Conservation (phyloP, 2,888 invertebrate species). For the Eupithecia subumbrata region DNA sequence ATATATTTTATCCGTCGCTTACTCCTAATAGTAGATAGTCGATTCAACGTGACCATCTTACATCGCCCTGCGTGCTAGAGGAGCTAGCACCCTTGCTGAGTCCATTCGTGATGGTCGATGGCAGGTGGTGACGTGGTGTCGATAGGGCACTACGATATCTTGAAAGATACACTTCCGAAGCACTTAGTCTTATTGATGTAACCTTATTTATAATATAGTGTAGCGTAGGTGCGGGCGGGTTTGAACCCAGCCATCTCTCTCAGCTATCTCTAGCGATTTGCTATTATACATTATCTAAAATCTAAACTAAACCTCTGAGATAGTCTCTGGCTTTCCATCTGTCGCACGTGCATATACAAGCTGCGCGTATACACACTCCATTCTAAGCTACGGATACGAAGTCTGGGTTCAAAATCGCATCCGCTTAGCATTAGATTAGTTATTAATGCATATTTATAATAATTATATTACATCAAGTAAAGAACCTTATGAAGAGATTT, state of each 20-base stretch:
- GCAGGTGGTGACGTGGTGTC: not conserved
- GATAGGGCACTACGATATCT: slow-evolving; percentile 27
- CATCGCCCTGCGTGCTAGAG: not conserved
- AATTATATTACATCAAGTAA: slow-evolving; percentile 44
- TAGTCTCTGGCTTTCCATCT: not conserved
- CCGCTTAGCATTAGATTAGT: slow-evolving; percentile 58
- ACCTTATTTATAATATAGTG: slow-evolving; percentile 57
- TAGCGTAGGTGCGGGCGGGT: slow-evolving; percentile 47
- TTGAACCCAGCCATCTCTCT: slow-evolving; percentile 37
- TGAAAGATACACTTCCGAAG: slow-evolving; percentile 54
- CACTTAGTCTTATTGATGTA: slow-evolving; percentile 60
- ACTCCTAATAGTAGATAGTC: not conserved
- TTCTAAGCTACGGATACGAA: not conserved
- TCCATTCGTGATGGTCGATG: not conserved
- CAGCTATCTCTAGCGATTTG: not conserved
- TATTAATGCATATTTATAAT: slow-evolving; percentile 63
- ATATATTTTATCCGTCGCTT: slow-evolving; percentile 19
- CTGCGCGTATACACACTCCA: not conserved
- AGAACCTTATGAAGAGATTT: slow-evolving; percentile 72
- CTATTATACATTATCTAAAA: not conserved
- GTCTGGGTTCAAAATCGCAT: slow-evolving; percentile 45
- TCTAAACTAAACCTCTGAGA: not conserved
- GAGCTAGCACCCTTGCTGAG: not conserved
- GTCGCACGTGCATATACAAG: not conserved
- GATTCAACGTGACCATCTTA: not conserved